Base-by-base conservation (phyloP, 30 jellyfish, hydroid and myxozoan species). In the Morbakka virulenta region DNA sequence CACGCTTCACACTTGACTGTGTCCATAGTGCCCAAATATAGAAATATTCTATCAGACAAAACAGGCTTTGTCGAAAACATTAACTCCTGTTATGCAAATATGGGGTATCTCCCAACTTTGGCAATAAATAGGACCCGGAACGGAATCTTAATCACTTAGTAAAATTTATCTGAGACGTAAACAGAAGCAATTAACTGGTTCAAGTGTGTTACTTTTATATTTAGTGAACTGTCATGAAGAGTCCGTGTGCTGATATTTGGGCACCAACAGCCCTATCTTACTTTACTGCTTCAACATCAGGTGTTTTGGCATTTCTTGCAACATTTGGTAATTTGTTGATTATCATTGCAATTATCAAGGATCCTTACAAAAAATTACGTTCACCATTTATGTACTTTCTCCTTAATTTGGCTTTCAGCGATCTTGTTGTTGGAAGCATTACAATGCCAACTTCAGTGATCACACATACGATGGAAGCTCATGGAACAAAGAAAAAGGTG, bases 361-460 rank as follows among this genome's bases (percentile, higher is more conserved):
- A 87, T 65, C 96, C 96, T 31, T 67, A 62, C 36, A 77, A 77
- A 25, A 87, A 80, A 67, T 85, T 87, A 20, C 96, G 94, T n/a
- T 79, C 96, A 25, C 96, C 96, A 67, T 87, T 87, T 83, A 87
- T 75, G 89, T 87, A 32, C 50, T 67, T 87, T 50, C 85, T 87
- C 71, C 87, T 87, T 20, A 87, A 87, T 67, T 50, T 87, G 50
- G 93, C 96, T 33, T 26, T 87, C 28, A 87, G 93, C 62, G 96
- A 87, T 35, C 78, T 87, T 61, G 78, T 87, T 24, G 89, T 87
- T 4, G 96, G 96, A 34, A 34, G 82, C 26, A 53, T 80, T 14
- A 73, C 91, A 67, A 52, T 87, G 82, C 96, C 96, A 3, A 69
- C 70, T 3, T 79, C 90, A 22, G 89, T 80, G 24, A 91, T 82